Evolutionary conservation across 2,888 invertebrate species (phyloP).

Genomic region (Halictus quadricinctus): DNA sequence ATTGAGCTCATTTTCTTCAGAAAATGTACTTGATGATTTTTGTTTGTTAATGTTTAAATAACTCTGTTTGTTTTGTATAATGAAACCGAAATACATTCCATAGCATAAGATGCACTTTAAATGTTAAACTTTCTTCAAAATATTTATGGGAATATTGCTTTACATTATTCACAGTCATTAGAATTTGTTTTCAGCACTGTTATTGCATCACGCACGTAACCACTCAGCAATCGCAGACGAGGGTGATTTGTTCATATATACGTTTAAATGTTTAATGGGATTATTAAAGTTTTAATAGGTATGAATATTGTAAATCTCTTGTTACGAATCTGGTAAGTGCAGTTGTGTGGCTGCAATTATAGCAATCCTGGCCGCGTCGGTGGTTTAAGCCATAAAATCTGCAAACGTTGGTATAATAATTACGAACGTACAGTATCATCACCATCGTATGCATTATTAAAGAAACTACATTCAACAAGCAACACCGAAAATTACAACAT

Average conservation of each 20-base stretch:
- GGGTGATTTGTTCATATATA: not conserved
- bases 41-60: not conserved
- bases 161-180: not conserved
- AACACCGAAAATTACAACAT: not conserved
- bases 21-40: not conserved
- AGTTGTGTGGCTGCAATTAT: not conserved
- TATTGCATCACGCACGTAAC: not conserved
- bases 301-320: not conserved
- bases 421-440: not conserved
- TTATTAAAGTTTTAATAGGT: not conserved
- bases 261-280: not conserved
- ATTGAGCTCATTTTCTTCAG: not conserved
- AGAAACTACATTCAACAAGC: not conserved
- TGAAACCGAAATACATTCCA: not conserved
- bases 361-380: not conserved
- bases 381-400: not conserved
- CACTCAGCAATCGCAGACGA: not conserved
- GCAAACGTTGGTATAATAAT: not conserved
- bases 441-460: not conserved
- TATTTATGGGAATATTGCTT: not conserved
- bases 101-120: not conserved
- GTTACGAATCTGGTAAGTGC: not conserved
- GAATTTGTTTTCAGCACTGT: not conserved
- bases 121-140: not conserved
- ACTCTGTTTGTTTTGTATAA: not conserved